Percentiles rank a stretch among this genome's conserved stretches.
Evolutionary conservation across 2,113 vertebrate species (phyloP).

Genomic region (Larimichthys polyactis): DNA sequence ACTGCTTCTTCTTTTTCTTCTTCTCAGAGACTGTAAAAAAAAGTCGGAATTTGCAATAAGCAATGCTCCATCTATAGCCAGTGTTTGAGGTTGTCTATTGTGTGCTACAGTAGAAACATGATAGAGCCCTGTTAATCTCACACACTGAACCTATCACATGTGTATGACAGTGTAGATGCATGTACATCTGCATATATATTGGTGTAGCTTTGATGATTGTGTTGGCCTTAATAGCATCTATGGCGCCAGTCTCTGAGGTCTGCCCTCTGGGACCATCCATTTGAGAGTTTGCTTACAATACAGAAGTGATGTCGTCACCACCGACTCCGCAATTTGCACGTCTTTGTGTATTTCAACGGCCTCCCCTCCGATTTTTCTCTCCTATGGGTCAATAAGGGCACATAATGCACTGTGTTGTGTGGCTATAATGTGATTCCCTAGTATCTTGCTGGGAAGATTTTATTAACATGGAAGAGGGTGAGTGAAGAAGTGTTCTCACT

Average conservation of each 20-base stretch:
- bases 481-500: slow-evolving; percentile 24
- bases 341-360: background rate
- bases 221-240: slow-evolving; percentile 24
- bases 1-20: background rate
- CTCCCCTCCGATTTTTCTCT: background rate
- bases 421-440: slow-evolving; percentile 19
- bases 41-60: slow-evolving; percentile 8
- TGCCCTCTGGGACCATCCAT: slow-evolving; percentile 33
- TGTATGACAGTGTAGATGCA: background rate
- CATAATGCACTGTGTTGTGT: background rate
- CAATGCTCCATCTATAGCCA: no score
- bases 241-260: slow-evolving; percentile 20
- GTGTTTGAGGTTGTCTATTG: no score
- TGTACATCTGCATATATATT: background rate
- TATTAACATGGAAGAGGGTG: slow-evolving; percentile 7
- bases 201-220: slow-evolving; percentile 17
- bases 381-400: slow-evolving; percentile 10
- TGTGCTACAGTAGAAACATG: no score
- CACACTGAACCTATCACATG: no score
- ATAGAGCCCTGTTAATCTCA: no score
- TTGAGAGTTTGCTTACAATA: slow-evolving; percentile 3
- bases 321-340: background rate
- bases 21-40: slow-evolving; percentile 7
- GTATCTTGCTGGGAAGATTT: slow-evolving; percentile 31
- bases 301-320: slow-evolving; percentile 11